Evolutionary conservation across 2,888 invertebrate genomes (phyloP), one percentile per base, ranked within the genome.

Genomic region (Drosophila macrospina): DNA sequence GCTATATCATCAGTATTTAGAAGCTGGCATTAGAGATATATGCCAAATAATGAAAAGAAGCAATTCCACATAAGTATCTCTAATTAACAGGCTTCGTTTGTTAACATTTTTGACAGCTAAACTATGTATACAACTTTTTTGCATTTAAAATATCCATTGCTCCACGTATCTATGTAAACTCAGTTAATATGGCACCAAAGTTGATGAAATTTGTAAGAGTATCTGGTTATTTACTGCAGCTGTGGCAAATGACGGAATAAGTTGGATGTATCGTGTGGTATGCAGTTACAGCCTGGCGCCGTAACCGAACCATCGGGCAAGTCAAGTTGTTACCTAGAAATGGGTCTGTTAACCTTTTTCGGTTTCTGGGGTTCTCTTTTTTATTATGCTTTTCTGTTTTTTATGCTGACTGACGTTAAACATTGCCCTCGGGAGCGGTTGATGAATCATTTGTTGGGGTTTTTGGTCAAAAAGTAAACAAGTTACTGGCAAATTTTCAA

Each of bases 321-420:
- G 15, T 34, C 32, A 51, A 42, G 8, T 36, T 11, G 8, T 41
- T 72, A 77, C 42, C 67, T 30, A 61, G 57, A 77, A 64, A 34
- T 48, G 74, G 57, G 62, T 69, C 54, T 69, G 64, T 54, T 78
- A 66, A 78, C 83, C 80, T 60, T 61, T 63, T 54, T 34, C 30
- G 20, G n/a, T 30, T 55, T 44, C 3, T 16, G 20, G n/a, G n/a
- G 32, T 50, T 36, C 16, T 54, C 32, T 11, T 20, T 42, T 26
- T 13, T n/a, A 5, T 11, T 36, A 16, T 39, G 0, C 10, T 16
- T 15, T 10, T 39, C 45, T 48, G n/a, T 42, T 7, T 56, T 42
- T 72, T 78, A 15, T 57, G 79, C 79, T 68, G 79, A 68, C 74
- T 74, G 74, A 74, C 65, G 48, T 26, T 59, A 48, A 52, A 30